Evolutionary conservation across 2,113 vertebrate species (phyloP), one percentile per base, ranked within the genome.

Genomic region (Phalacrocorax carbo): DNA sequence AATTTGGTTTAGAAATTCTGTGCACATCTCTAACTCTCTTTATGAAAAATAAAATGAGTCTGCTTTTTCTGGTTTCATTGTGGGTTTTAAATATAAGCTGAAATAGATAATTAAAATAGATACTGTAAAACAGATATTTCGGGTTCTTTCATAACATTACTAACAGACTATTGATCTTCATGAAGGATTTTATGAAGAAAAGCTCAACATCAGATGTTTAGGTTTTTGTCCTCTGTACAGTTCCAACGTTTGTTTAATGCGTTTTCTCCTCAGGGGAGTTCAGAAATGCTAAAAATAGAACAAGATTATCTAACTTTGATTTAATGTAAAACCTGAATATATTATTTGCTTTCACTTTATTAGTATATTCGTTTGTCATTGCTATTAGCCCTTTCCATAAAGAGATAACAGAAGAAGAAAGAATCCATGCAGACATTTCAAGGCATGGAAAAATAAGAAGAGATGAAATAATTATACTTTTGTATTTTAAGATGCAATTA

Each of bases 271-370:
- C 34, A 5, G 21, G 68, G 36, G n/a, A 62, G 34, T 89, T 82
- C 27, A 66, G 71, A 87, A 69, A 73, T 94, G 70, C 90, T 93
- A 85, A 90, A 93, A 95, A 92, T 90, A 90, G 77, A 68, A 51
- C 16, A 23, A 25, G 69, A 88, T 88, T 84, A 75, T 92, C 90
- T 78, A 77, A 61, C 76, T 93, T 72, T 40, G 76, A 86, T 92
- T 86, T 76, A 93, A 46, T 93, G 72, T 52, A 65, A 80, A 91
- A 90, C 49, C 40, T 90, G 83, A 86, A 80, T 86, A 70, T 91
- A 82, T 95, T 75, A 86, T 69, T 76, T 86, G 5, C 64, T 90
- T 94, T 91, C 34, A 44, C 49, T 90, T 90, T 81, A 78, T 80
- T 94, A 83, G 36, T 22, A 1, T 40, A 30, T 93, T 93, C 17